phyloP scores from a whole-genome alignment of 2,888 invertebrate species.

The Choreutis nemorana region DNA sequence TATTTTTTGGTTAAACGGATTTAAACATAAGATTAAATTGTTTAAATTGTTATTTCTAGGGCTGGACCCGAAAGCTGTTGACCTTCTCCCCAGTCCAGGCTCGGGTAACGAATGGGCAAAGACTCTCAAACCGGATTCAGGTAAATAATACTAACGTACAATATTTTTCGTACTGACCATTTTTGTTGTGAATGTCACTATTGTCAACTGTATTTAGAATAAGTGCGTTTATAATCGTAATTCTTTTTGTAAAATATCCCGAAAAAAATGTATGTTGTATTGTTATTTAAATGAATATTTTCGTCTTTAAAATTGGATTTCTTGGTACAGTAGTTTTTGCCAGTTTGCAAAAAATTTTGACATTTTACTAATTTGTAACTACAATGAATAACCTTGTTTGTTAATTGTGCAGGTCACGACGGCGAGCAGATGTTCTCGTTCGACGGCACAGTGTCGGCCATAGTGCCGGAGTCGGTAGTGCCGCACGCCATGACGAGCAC shows the following conservation, averaged over 20 bases:
- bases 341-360: too few relatives aligned
- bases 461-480: constrained; percentile 79
- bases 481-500: constrained; percentile 80
- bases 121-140: constrained; percentile 83
- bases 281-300: neutral
- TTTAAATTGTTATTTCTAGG: constrained; percentile 27
- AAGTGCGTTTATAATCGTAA: too few relatives aligned
- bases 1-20: too few relatives aligned
- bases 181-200: too few relatives aligned
- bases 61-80: constrained; percentile 82
- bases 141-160: too few relatives aligned
- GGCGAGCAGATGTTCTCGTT: constrained; percentile 95
- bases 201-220: too few relatives aligned
- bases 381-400: neutral
- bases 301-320: too few relatives aligned
- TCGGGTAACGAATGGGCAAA: constrained; percentile 84
- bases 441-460: constrained; percentile 88
- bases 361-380: too few relatives aligned
- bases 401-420: constrained; percentile 67
- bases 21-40: too few relatives aligned
- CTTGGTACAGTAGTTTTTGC: too few relatives aligned
- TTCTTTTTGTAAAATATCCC: constrained; percentile 1
- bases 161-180: too few relatives aligned
- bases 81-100: constrained; percentile 85
- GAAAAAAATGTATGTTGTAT: neutral